Evolutionary conservation across 1,140 invertebrate species (phyloP).

Genomic region (Drosophila pachea): DNA sequence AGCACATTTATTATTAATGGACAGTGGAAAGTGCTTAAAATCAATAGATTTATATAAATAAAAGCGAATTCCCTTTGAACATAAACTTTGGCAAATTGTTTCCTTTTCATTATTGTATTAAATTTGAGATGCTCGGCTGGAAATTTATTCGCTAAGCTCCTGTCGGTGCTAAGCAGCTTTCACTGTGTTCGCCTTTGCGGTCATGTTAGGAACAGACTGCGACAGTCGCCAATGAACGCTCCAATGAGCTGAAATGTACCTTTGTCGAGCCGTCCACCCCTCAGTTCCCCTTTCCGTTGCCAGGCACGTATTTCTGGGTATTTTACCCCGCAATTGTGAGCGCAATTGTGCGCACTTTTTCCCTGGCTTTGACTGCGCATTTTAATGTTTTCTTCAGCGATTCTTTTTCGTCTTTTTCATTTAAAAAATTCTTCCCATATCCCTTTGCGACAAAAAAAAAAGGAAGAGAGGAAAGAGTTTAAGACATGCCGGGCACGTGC

Average conservation of each 20-base stretch:
- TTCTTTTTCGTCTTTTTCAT: conserved; percentile 15
- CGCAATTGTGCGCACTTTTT: conserved; percentile 66
- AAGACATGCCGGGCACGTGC: conserved; percentile 73
- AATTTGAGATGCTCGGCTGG: background rate
- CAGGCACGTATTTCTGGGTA: conserved; percentile 39
- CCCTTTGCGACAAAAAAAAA: conserved; percentile 16
- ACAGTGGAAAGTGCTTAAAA: conserved; percentile 6
- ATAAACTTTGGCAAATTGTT: background rate
- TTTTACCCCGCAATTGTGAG: conserved; percentile 59
- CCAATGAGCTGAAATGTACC: conserved; percentile 20
- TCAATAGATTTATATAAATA: background rate
- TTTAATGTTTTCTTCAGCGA: conserved; percentile 48
- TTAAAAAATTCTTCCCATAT: conserved; percentile 8
- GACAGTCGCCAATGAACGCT: conserved; percentile 19
- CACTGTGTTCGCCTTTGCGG: conserved; percentile 23
- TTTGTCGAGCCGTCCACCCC: conserved; percentile 1
- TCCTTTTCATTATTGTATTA: background rate
- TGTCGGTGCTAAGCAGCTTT: conserved; percentile 4
- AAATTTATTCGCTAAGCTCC: background rate
- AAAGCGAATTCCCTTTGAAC: background rate
- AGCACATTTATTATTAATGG: conserved; percentile 16
- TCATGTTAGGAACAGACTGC: conserved; percentile 2
- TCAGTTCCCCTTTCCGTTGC: background rate
- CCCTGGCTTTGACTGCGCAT: conserved; percentile 46
- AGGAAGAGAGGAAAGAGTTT: conserved; percentile 46